Evolutionary conservation across 2,797 vertebrate genomes (phyloP).

Genomic region (Galaxias olidus): DNA sequence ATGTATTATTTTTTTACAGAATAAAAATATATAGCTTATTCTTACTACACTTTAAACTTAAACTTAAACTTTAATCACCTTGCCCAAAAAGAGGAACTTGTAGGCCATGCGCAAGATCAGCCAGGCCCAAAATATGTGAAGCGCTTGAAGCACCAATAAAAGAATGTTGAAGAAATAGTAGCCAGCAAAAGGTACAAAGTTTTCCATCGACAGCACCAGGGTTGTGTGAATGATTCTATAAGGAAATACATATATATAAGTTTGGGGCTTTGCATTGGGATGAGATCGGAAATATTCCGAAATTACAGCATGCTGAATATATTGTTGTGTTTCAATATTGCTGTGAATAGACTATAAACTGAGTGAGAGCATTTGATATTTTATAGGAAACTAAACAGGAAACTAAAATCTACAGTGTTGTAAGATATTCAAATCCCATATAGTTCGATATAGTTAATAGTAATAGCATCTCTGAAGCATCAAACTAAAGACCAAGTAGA

Average conservation of each 20-base stretch:
- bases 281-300: background rate
- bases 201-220: slow-evolving; percentile 82
- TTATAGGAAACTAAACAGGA: too few relatives aligned
- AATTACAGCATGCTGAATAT: background rate
- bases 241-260: background rate
- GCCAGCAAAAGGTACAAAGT: slow-evolving; percentile 81
- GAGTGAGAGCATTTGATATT: too few relatives aligned
- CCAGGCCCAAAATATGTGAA: slow-evolving; percentile 91
- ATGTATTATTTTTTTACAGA: too few relatives aligned
- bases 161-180: slow-evolving; percentile 90
- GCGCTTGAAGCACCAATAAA: slow-evolving; percentile 81
- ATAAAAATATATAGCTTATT: too few relatives aligned
- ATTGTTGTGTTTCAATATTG: too few relatives aligned
- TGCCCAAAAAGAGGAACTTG: slow-evolving; percentile 80
- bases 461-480: too few relatives aligned
- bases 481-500: background rate
- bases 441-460: too few relatives aligned
- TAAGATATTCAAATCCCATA: too few relatives aligned
- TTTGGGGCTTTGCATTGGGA: background rate
- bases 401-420: too few relatives aligned
- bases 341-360: too few relatives aligned
- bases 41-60: too few relatives aligned
- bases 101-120: slow-evolving; percentile 89
- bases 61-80: slow-evolving; percentile 66
- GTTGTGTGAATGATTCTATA: slow-evolving; percentile 87